These are phyloP conservation scores for Tiliacea citrago DNA, from an alignment of 2,888 invertebrate genomes.

Conservation along the genomic window DNA sequence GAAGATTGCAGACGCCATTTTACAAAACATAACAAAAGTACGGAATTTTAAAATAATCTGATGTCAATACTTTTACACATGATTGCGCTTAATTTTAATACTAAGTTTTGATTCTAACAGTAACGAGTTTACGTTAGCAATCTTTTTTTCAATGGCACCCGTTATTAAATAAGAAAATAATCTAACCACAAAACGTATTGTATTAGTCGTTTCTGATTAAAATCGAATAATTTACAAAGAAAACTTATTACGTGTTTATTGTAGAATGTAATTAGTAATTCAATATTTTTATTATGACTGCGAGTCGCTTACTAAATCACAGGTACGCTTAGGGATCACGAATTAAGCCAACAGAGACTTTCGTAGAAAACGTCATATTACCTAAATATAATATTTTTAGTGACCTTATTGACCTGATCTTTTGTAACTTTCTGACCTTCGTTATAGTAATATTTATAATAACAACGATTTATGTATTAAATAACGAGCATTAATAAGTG, in stretches of 20 bases:
- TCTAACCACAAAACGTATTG: background rate
- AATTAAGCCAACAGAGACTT: background rate
- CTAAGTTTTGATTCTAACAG: background rate
- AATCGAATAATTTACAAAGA: conserved; percentile 1
- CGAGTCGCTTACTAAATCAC: background rate
- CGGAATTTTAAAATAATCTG: background rate
- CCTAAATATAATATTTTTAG: background rate
- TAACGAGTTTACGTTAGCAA: background rate
- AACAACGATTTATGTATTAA: background rate
- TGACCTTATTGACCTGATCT: conserved; percentile 8
- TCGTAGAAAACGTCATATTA: background rate
- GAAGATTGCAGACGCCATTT: background rate
- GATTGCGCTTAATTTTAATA: background rate
- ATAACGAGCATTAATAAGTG: background rate
- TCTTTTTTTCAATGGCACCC: background rate
- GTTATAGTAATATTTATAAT: background rate
- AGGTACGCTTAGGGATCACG: background rate
- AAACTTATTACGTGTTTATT: background rate
- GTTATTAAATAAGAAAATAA: background rate
- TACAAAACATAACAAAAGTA: background rate
- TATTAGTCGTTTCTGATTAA: background rate
- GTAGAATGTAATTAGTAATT: background rate
- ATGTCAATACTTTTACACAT: background rate
- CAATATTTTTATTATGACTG: conserved; percentile 7
- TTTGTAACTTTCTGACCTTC: conserved; percentile 10